phyloP scores from a whole-genome alignment of 1,140 invertebrate genomes.

The Phthorimaea operculella region DNA sequence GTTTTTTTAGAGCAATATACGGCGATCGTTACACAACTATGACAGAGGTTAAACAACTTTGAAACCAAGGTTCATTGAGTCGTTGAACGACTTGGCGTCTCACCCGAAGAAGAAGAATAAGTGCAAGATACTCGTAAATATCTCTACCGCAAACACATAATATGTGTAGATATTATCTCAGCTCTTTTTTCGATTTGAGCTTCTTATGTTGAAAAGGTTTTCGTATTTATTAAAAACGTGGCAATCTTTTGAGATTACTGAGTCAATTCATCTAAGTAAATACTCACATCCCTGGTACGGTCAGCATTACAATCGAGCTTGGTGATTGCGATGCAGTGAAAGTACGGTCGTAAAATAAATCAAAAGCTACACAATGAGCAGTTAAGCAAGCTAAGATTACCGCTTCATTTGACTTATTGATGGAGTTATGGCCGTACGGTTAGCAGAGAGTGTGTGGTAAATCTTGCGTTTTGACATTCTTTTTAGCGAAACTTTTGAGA shows the following conservation, averaged over 20 bases:
- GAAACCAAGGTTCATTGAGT: no score
- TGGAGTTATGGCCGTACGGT: constrained; percentile 13
- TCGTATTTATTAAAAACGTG: no score
- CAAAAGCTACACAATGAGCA: constrained; percentile 31
- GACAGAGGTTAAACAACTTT: no score
- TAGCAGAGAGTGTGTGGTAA: constrained; percentile 5
- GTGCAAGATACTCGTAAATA: no score
- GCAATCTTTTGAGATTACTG: neutral
- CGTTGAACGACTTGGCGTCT: no score
- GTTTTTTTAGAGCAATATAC: no score
- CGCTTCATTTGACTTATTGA: constrained; percentile 37
- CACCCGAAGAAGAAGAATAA: no score
- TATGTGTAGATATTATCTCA: no score
- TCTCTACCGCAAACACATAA: no score
- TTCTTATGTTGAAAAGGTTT: no score
- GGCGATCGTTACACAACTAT: no score
- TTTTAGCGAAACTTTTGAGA: neutral
- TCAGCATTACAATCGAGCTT: constrained; percentile 15
- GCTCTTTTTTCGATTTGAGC: no score
- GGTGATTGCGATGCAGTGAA: constrained; percentile 24
- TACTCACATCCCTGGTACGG: constrained; percentile 4
- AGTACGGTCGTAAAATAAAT: constrained; percentile 38
- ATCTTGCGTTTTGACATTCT: neutral
- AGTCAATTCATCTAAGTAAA: neutral
- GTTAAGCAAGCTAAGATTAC: constrained; percentile 29